Conservation (phyloP, 1,140 invertebrate species). For the Frieseomelitta varia region DNA sequence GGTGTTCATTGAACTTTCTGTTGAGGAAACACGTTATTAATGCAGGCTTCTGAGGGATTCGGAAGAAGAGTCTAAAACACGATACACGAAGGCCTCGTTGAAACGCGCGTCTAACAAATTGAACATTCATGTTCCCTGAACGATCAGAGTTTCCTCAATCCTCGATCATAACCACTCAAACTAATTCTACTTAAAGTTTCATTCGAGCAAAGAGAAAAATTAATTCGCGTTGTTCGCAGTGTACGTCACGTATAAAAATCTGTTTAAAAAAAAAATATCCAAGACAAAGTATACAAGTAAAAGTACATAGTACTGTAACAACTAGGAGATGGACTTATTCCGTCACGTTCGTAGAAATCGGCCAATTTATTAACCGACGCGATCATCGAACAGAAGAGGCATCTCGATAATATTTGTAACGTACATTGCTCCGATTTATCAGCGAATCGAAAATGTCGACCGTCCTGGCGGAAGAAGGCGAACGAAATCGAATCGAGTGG, state of each 20-base stretch:
- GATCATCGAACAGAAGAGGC: not conserved
- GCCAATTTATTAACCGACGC: not conserved
- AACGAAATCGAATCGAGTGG: conserved; percentile 39
- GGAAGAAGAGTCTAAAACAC: not conserved
- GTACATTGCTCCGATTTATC: too few relatives aligned
- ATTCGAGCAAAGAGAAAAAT: not conserved
- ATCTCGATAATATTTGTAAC: not conserved
- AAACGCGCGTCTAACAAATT: too few relatives aligned
- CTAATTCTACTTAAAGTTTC: not conserved
- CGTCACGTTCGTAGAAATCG: too few relatives aligned
- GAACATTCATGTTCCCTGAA: not conserved
- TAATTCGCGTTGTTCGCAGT: too few relatives aligned
- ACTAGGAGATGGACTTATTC: too few relatives aligned
- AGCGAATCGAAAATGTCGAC: not conserved
- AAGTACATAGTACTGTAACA: too few relatives aligned
- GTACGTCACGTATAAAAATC: too few relatives aligned
- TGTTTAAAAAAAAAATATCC: too few relatives aligned
- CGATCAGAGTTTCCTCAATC: too few relatives aligned
- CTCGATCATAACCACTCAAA: too few relatives aligned
- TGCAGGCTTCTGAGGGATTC: not conserved
- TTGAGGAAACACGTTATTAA: not conserved
- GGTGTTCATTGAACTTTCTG: not conserved
- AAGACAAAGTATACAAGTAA: too few relatives aligned
- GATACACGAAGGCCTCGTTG: not conserved
- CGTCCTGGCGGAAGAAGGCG: not conserved